Evolutionary conservation across 2,888 invertebrate genomes (phyloP), one percentile per base, ranked within the genome.

Genomic region (Cabera pusaria): DNA sequence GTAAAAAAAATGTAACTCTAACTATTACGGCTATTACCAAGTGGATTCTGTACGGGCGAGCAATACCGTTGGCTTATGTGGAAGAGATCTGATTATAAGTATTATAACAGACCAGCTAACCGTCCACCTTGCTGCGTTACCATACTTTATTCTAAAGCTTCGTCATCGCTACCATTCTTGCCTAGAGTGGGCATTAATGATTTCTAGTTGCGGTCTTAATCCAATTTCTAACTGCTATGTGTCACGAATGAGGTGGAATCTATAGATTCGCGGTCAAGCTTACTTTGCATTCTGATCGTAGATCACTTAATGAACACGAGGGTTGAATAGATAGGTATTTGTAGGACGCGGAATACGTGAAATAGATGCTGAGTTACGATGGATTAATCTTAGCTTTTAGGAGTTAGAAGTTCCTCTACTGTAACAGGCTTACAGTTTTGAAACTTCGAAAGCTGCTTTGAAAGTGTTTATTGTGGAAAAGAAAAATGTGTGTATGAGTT

Each of bases 81-180:
- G 39, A 42, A 50, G 26, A 44, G 37, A 46, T 46, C 49, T 48
- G 40, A 42, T 47, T 45, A 52, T 21, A 20, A 40, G 21, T 16
- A 34, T 40, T 29, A 40, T 64, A 68, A 55, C 64, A 59, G 68
- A 64, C 48, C 63, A 40, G 39, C 43, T 70, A 71, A 68, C 68
- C 58, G 65, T 58, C 43, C 44, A 32, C 31, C 37, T 40, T 37
- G 27, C 43, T 46, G 42, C 40, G n/a, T 20, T 38, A 33, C 24
- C 19, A 21, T 5, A 8, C 19, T 36, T 9, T 8, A 29, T n/a
- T 19, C 17, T 32, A 7, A 22, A 27, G 20, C 41, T 10, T 6
- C 18, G 12, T 32, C 16, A 21, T 22, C 22, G 21, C 4, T n/a
- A 7, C 21, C 18, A 16, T 35, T 29, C 14, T 4, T 18, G 14